Evolutionary conservation across 1,140 invertebrate genomes (phyloP).

Genomic region (Halesus radiatus): DNA sequence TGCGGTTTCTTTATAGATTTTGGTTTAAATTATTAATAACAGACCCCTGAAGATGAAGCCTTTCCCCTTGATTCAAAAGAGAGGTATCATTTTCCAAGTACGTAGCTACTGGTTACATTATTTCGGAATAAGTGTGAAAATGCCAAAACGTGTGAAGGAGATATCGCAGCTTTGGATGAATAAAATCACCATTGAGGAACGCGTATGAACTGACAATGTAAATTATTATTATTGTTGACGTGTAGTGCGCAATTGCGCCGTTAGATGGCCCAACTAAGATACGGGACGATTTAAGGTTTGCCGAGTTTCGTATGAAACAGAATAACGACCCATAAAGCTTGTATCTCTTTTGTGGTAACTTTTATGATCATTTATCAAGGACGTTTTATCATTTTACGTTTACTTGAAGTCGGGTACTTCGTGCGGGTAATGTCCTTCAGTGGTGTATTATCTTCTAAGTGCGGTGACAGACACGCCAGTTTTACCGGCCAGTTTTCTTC

Average conservation of each 20-base stretch:
- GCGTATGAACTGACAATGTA: slow-evolving; percentile 4
- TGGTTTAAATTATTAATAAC: too few relatives aligned
- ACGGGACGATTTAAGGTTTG: slow-evolving; percentile 16
- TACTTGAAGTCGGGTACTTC: too few relatives aligned
- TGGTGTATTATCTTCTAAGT: too few relatives aligned
- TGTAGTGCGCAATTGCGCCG: slow-evolving; percentile 8
- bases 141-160: too few relatives aligned
- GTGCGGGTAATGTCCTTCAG: too few relatives aligned
- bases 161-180: slow-evolving; percentile 1
- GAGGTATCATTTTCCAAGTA: too few relatives aligned
- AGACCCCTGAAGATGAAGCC: too few relatives aligned
- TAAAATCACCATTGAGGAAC: slow-evolving; percentile 26
- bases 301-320: slow-evolving; percentile 13
- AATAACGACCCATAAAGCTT: slow-evolving; percentile 43
- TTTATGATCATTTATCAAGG: slow-evolving; percentile 30
- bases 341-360: slow-evolving; percentile 30
- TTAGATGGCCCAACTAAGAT: slow-evolving; percentile 6
- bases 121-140: neutral
- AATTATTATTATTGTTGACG: slow-evolving; percentile 1
- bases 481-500: too few relatives aligned
- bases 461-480: too few relatives aligned
- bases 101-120: neutral
- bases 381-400: neutral
- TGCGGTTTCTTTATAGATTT: too few relatives aligned
- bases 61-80: too few relatives aligned